Evolutionary conservation across 2,888 invertebrate species (phyloP).

Genomic region (Cryptus viduatorius): DNA sequence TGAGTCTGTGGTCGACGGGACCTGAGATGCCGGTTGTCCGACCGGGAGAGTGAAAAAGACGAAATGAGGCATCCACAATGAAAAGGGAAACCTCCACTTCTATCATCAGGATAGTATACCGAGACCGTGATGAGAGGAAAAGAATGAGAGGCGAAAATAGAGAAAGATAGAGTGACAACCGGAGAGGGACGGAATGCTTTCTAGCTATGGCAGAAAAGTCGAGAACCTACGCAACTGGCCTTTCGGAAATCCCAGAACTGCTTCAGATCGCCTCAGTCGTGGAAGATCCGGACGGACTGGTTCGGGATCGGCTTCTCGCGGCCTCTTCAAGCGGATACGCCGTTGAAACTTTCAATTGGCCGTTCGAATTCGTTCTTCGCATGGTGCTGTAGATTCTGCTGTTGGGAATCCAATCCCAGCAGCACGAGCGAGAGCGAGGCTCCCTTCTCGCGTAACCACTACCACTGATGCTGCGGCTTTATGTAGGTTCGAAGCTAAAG

Average conservation of each 20-base stretch:
- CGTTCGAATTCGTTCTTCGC: constrained; percentile 59
- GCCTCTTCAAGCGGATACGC: constrained; percentile 48
- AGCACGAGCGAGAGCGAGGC: constrained; percentile 30
- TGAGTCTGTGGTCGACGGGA: constrained; percentile 63
- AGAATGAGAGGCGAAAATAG: constrained; percentile 47
- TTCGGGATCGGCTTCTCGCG: constrained; percentile 44
- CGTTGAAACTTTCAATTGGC: constrained; percentile 66
- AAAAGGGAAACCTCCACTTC: constrained; percentile 46
- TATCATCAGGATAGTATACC: constrained; percentile 24
- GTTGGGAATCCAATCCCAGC: constrained; percentile 55
- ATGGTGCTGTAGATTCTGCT: constrained; percentile 35
- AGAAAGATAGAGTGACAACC: constrained; percentile 30
- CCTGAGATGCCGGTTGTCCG: constrained; percentile 31
- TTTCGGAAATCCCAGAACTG: constrained; percentile 46
- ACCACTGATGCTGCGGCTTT: constrained; percentile 48
- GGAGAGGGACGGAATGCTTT: constrained; percentile 10
- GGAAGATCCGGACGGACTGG: constrained; percentile 38
- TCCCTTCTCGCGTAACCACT: constrained; percentile 17
- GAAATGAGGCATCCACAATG: constrained; percentile 45
- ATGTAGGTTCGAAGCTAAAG: constrained; percentile 40
- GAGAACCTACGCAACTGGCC: constrained; percentile 49
- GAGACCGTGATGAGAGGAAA: constrained; percentile 18
- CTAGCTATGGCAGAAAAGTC: constrained; percentile 49
- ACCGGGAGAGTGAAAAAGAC: constrained; percentile 49
- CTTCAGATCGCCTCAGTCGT: constrained; percentile 53